Evolutionary conservation across 2,113 vertebrate species (phyloP).

Genomic region (Geothlypis trichas): DNA sequence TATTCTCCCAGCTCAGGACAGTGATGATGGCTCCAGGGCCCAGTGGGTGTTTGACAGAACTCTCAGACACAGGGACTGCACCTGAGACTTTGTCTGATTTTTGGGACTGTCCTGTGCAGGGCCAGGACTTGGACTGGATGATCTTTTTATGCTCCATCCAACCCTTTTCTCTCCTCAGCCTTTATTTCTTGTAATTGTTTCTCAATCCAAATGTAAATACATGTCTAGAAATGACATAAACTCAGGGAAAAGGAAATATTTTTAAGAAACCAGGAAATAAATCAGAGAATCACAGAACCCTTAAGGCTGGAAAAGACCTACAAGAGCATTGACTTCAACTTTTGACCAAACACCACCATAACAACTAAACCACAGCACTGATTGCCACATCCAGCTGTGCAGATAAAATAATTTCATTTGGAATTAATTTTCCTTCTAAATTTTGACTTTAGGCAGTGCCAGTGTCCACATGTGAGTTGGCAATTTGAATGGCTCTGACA

Average conservation of each 20-base stretch:
- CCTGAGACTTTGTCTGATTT: background rate
- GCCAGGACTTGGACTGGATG: background rate
- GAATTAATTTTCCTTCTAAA: background rate
- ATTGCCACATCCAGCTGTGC: background rate
- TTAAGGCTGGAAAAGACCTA: background rate
- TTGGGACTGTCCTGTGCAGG: background rate
- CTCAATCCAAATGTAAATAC: background rate
- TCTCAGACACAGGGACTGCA: background rate
- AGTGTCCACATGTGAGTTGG: background rate
- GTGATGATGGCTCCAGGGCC: background rate
- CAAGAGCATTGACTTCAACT: rapidly evolving
- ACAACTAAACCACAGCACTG: background rate
- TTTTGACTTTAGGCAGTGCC: background rate
- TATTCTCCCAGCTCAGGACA: background rate
- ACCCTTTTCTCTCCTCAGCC: background rate
- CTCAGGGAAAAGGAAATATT: background rate
- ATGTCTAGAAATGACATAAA: background rate
- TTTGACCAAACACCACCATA: background rate
- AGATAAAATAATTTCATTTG: background rate
- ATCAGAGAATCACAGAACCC: background rate
- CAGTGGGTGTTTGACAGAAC: rapidly evolving
- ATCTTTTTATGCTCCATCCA: background rate
- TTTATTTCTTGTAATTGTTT: background rate
- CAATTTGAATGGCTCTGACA: background rate
- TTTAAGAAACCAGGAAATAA: background rate